Evolutionary conservation across 2,888 invertebrate species (phyloP).

Genomic region (Tenthredo notha): DNA sequence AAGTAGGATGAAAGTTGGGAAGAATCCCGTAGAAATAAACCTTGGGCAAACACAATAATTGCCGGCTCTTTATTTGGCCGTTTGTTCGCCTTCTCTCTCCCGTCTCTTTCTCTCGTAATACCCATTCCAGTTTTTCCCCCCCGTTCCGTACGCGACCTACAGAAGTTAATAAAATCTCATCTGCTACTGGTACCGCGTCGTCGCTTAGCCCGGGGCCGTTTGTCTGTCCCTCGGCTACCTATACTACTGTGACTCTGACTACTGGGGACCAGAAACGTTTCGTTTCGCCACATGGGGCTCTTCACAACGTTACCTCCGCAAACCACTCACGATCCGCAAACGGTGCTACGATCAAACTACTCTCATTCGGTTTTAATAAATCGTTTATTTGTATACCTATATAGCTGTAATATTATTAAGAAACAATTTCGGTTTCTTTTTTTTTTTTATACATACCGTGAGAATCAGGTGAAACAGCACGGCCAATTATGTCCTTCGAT

Average conservation of each 20-base stretch:
- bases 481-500: no score
- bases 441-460: no score
- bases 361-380: no score
- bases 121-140: not conserved
- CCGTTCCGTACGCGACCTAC: conserved; percentile 59
- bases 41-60: conserved; percentile 76
- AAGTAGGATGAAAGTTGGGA: conserved; percentile 47
- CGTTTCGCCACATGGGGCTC: conserved; percentile 33
- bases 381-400: no score
- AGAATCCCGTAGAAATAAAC: conserved; percentile 69
- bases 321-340: not conserved
- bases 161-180: conserved; percentile 78
- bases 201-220: conserved; percentile 54
- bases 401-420: no score
- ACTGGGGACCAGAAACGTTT: not conserved
- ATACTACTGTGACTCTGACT: not conserved
- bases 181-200: conserved; percentile 65
- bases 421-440: no score
- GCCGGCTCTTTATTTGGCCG: conserved; percentile 76
- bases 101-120: not conserved
- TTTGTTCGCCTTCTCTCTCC: conserved; percentile 64
- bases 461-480: no score
- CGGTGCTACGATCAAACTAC: not conserved
- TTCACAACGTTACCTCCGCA: not conserved
- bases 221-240: conserved; percentile 20